These are phyloP conservation scores for Rhaphigaster nebulosa DNA, from an alignment of 2,888 invertebrate genomes.

Conservation along the genomic window DNA sequence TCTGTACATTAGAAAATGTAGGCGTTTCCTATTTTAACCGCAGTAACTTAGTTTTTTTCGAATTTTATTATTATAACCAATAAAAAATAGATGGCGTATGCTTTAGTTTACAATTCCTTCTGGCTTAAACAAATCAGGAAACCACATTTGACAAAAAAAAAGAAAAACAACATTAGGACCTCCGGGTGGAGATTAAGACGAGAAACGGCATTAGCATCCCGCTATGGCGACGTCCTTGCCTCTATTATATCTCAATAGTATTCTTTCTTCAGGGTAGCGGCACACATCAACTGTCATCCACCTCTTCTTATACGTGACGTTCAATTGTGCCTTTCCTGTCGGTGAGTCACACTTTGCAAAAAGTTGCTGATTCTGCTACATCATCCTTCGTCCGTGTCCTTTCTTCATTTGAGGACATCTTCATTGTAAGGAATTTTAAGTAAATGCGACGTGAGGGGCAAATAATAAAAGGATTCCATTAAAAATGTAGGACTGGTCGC, in stretches of 20 bases:
- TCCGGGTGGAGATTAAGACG: neutral
- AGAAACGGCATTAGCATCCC: conserved; percentile 17
- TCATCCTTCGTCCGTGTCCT: neutral
- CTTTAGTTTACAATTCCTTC: too few relatives aligned
- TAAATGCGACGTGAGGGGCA: neutral
- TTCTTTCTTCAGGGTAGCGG: conserved; percentile 36
- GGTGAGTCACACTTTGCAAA: conserved; percentile 27
- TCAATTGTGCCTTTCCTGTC: conserved; percentile 8
- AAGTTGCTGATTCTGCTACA: neutral
- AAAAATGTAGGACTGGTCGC: neutral
- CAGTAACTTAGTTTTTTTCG: too few relatives aligned
- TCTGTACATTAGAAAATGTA: too few relatives aligned
- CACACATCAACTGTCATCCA: conserved; percentile 39
- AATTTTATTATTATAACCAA: too few relatives aligned
- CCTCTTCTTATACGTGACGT: neutral
- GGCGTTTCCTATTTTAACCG: too few relatives aligned
- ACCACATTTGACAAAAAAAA: neutral
- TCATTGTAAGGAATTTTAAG: neutral
- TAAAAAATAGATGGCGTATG: too few relatives aligned
- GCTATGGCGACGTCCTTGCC: conserved; percentile 31
- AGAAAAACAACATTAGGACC: neutral
- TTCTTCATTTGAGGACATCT: neutral
- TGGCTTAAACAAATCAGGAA: neutral
- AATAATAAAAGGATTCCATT: neutral
- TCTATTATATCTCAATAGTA: conserved; percentile 41